phyloP scores from a whole-genome alignment of 2,797 vertebrate species.

The Sebastes minor region DNA sequence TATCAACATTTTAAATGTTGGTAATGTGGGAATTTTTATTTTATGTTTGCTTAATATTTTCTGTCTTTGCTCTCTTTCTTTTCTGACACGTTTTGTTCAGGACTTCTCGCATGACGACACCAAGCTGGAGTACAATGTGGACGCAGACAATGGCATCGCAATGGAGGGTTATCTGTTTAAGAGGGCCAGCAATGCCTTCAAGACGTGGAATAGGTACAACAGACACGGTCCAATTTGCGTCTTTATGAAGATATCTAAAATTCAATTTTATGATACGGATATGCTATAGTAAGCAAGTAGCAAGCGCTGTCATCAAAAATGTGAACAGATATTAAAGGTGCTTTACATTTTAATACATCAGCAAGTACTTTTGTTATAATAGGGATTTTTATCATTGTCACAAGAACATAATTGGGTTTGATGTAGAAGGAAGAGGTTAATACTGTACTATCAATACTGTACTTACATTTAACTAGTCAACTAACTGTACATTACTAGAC shows the following conservation, averaged over 20 bases:
- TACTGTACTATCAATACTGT: not conserved
- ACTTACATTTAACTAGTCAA: not conserved
- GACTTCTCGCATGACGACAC: slow-evolving; percentile 96
- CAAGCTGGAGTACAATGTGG: slow-evolving; percentile 96
- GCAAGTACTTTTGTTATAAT: not conserved
- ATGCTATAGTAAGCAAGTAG: not conserved
- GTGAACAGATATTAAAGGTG: not conserved
- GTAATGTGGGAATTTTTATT: not conserved
- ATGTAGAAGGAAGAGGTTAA: not conserved
- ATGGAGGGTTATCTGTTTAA: slow-evolving; percentile 99
- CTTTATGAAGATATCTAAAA: not conserved
- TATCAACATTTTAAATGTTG: not conserved
- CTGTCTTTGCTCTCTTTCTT: not conserved
- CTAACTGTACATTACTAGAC: not conserved
- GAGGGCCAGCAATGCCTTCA: slow-evolving; percentile 98
- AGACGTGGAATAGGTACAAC: slow-evolving; percentile 97
- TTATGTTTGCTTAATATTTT: not conserved
- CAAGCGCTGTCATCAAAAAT: not conserved
- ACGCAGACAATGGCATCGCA: slow-evolving; percentile 93
- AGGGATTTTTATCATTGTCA: not conserved
- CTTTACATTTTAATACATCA: not conserved
- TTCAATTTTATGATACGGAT: not conserved
- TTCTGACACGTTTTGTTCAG: slow-evolving; percentile 69
- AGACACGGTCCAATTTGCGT: not conserved
- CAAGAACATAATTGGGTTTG: not conserved